A percentile compares a stretch with the other conserved stretches of the same genome.
Conservation (phyloP, 92 coral and sea anemone species). For the Epizoanthus scotinus region DNA sequence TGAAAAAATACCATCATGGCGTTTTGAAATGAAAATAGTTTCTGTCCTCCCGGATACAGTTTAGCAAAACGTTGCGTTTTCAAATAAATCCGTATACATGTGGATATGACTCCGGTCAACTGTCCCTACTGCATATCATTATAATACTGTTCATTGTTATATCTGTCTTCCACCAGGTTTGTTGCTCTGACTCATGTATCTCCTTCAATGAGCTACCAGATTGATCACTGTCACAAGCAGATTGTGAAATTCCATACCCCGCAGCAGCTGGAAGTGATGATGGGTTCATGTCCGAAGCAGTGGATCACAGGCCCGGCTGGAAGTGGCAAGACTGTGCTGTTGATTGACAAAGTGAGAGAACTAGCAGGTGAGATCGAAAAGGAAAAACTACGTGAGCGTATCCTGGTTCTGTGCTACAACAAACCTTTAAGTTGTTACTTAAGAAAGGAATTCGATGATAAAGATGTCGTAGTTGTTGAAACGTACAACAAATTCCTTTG, state of each 20-base stretch:
- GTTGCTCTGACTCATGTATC: slow-evolving; percentile 30
- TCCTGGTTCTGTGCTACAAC: slow-evolving; percentile 53
- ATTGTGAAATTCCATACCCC: slow-evolving; percentile 35
- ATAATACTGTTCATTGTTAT: no score
- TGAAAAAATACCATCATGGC: no score
- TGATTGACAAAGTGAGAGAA: slow-evolving; percentile 46
- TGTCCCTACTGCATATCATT: no score
- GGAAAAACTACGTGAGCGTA: not conserved
- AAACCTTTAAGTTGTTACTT: slow-evolving; percentile 19
- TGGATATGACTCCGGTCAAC: no score
- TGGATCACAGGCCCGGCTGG: slow-evolving; percentile 79
- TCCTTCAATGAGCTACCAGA: slow-evolving; percentile 26
- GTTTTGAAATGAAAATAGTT: no score
- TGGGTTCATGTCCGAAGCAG: slow-evolving; percentile 6
- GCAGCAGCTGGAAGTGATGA: slow-evolving; percentile 18
- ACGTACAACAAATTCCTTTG: slow-evolving; percentile 26
- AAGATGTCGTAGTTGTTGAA: not conserved
- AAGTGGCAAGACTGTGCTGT: slow-evolving; percentile 59
- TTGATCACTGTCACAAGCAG: slow-evolving; percentile 6
- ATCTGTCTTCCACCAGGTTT: slow-evolving; percentile 17
- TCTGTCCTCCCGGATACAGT: no score
- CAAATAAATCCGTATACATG: no score
- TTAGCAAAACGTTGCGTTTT: no score
- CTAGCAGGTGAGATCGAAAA: slow-evolving; percentile 10
- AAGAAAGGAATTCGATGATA: not conserved